Base-by-base conservation (phyloP, 2,888 invertebrate species). In the Tenthredo distinguenda region DNA sequence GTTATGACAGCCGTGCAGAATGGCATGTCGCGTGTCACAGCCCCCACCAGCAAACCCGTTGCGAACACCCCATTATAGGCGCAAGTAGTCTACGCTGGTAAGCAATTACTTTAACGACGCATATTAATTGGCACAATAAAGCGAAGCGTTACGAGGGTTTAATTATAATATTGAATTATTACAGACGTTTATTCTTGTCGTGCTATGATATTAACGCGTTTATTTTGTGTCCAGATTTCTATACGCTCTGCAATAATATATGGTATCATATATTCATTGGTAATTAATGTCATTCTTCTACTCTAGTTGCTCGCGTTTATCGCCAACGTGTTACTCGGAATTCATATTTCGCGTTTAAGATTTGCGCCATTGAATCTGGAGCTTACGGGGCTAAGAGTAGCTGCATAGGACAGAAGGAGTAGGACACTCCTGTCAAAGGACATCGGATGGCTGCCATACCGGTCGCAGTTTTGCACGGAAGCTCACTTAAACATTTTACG, bases 401-500 rank as follows among this genome's bases (percentile, higher is more conserved):
- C 83, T n/a, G 21, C 71, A 40, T 79, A 50, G 21, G 21, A 50
- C 58, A 62, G 21, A 81, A 58, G 81, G 21, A 58, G 21, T n/a
- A 62, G 68, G 43, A 68, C 68, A 47, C 71, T 47, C 43, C 68
- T 68, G 82, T 37, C 58, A 47, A 83, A 83, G 83, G 83, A 83
- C 83, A 83, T 83, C 83, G 34, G 34, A 18, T 50, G 47, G 47
- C 34, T 68, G n/a, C 18, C 83, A 81, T 31, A 43, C 72, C 43
- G 72, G 34, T 65, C 68, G 88, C 89, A 90, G 90, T 90, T 91
- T 93, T 92, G 91, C 92, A 91, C 92, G 91, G 92, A 92, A 93
- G 92, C 91, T 90, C 91, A 91, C 91, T 93, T 92, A 91, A 93
- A 90, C 91, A 92, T 92, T 93, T 93, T 93, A 93, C 93, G 92